phyloP scores from a whole-genome alignment of 2,888 invertebrate genomes.

The Xanthia icteritia region DNA sequence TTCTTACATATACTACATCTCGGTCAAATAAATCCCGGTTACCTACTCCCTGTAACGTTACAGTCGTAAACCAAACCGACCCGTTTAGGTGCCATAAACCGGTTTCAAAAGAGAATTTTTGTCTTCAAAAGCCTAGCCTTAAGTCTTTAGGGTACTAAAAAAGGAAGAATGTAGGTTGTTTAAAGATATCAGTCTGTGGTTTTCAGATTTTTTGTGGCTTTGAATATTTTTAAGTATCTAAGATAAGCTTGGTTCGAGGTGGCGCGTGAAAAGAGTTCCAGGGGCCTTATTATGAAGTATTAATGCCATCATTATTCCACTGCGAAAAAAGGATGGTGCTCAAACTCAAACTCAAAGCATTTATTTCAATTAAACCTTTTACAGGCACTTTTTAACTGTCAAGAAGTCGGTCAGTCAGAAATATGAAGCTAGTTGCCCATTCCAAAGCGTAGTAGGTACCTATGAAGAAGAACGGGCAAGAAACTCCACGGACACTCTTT shows the following conservation, averaged over 20 bases:
- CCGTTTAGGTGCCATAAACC: constrained; percentile 45
- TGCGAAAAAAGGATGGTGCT: too few relatives aligned
- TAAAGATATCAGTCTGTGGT: constrained; percentile 15
- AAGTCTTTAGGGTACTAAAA: constrained; percentile 3
- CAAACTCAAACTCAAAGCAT: too few relatives aligned
- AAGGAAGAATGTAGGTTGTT: background rate
- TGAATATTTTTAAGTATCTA: background rate
- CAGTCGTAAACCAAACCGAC: constrained; percentile 40
- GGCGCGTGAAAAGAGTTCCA: too few relatives aligned
- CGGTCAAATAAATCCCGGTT: constrained; percentile 43
- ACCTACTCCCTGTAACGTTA: background rate
- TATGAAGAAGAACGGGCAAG: too few relatives aligned
- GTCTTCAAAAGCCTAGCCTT: background rate
- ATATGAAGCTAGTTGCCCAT: too few relatives aligned
- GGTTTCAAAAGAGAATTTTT: constrained; percentile 32
- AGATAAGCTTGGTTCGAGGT: background rate
- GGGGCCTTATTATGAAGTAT: too few relatives aligned
- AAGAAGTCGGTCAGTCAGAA: too few relatives aligned
- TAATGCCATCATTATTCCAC: too few relatives aligned
- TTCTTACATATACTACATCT: background rate
- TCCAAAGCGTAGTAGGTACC: too few relatives aligned
- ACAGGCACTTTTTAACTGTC: too few relatives aligned
- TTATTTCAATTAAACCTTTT: too few relatives aligned
- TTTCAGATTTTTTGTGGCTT: constrained; percentile 1
- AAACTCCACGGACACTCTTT: too few relatives aligned